Conservation (phyloP, 2,888 invertebrate species). For the Epsilonema sp. region DNA sequence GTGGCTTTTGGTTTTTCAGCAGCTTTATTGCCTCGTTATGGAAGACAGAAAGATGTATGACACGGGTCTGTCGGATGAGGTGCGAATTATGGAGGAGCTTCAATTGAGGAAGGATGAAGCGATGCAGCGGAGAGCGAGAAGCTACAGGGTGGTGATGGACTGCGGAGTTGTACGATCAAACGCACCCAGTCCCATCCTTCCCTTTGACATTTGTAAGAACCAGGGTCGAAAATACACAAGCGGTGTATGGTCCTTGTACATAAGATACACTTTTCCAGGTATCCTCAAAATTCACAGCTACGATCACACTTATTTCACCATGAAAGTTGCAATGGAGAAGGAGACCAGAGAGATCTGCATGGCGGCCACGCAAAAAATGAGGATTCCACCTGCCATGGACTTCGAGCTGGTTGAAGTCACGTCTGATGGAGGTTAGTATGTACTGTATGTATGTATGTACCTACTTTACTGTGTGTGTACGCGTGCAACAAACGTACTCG, state of each 20-base stretch:
- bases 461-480: neutral
- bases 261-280: constrained; percentile 37
- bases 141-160: constrained; percentile 20
- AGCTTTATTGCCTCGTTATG: constrained; percentile 48
- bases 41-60: constrained; percentile 44
- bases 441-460: no score
- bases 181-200: constrained; percentile 20
- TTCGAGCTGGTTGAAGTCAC: constrained; percentile 49
- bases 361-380: constrained; percentile 51
- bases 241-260: no score
- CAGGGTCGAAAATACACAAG: no score
- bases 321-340: constrained; percentile 49
- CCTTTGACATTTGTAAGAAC: constrained; percentile 17
- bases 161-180: constrained; percentile 17
- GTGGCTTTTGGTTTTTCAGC: constrained; percentile 31
- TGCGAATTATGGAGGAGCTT: constrained; percentile 38
- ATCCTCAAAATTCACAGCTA: constrained; percentile 58
- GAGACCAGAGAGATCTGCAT: constrained; percentile 50
- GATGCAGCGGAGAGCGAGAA: constrained; percentile 15
- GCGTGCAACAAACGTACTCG: neutral
- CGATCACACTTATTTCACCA: constrained; percentile 58
- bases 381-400: constrained; percentile 45
- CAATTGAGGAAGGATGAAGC: constrained; percentile 28
- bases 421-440: constrained; percentile 43
- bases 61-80: constrained; percentile 48